Conservation (phyloP, 2,888 invertebrate species). For the Eupeodes latifasciatus region DNA sequence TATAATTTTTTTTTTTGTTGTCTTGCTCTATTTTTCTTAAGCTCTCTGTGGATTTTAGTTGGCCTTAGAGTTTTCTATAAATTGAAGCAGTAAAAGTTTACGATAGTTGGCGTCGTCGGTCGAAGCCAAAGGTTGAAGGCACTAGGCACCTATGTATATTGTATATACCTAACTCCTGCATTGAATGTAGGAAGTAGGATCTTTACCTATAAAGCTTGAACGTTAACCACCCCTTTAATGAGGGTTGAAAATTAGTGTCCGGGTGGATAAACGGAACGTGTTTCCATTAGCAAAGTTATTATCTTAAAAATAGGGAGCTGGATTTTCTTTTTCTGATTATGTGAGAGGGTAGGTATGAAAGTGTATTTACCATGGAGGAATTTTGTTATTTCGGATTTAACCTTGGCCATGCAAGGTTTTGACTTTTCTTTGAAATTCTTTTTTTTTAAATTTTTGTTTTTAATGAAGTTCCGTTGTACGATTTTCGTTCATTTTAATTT, state of each 20-base stretch:
- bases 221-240: constrained; percentile 66
- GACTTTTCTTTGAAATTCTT: background rate
- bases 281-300: constrained; percentile 72
- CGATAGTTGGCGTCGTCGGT: constrained; percentile 43
- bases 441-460: constrained; percentile 9
- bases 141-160: background rate
- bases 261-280: constrained; percentile 69
- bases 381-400: constrained; percentile 44
- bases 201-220: constrained; percentile 18
- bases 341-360: background rate
- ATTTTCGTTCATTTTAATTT: background rate
- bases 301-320: constrained; percentile 60
- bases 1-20: background rate
- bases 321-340: constrained; percentile 6
- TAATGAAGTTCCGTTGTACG: constrained; percentile 49
- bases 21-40: constrained; percentile 14
- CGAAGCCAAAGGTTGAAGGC: constrained; percentile 10
- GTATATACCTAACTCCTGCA: background rate
- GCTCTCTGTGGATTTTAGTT: constrained; percentile 31
- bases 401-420: constrained; percentile 13
- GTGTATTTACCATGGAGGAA: background rate
- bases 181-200: background rate
- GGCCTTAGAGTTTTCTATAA: constrained; percentile 44
- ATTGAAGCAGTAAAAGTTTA: constrained; percentile 62
- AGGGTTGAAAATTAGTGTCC: constrained; percentile 71